Evolutionary conservation across 2,797 vertebrate species (phyloP).

Genomic region (Pyrocephalus nanus): DNA sequence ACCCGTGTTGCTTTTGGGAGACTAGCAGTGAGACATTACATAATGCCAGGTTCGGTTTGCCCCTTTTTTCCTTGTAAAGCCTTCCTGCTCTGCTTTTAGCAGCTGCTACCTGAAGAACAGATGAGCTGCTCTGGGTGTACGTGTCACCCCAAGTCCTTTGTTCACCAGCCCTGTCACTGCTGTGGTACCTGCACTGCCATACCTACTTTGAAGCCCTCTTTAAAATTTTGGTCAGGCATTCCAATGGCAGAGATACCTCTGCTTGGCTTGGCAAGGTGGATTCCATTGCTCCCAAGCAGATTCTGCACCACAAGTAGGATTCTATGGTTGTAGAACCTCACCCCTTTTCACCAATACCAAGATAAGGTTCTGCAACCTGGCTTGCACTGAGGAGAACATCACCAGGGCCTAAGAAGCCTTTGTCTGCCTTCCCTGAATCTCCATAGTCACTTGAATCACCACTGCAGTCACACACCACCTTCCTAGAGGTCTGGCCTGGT

Average conservation of each 20-base stretch:
- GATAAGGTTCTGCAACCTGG: neutral
- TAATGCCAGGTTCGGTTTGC: conserved; percentile 1
- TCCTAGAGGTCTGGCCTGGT: neutral
- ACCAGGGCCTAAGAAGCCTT: neutral
- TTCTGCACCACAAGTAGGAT: neutral
- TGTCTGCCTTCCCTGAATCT: no score
- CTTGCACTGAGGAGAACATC: neutral
- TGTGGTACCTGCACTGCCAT: neutral
- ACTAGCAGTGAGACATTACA: conserved; percentile 9
- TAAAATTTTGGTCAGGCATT: neutral
- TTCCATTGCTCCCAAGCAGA: neutral
- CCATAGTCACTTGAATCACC: neutral
- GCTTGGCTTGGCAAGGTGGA: neutral
- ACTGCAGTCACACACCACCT: neutral
- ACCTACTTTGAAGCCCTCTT: neutral
- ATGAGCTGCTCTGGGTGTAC: neutral
- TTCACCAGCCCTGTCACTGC: no score
- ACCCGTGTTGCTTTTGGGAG: neutral
- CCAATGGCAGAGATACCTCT: no score
- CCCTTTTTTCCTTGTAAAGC: neutral
- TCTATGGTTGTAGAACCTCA: neutral
- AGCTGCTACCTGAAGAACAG: neutral
- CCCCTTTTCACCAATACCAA: rapidly evolving
- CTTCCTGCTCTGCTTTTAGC: neutral
- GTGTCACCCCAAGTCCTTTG: neutral